Conservation (phyloP, 2,888 invertebrate genomes). For the Ophioninae sp. region DNA sequence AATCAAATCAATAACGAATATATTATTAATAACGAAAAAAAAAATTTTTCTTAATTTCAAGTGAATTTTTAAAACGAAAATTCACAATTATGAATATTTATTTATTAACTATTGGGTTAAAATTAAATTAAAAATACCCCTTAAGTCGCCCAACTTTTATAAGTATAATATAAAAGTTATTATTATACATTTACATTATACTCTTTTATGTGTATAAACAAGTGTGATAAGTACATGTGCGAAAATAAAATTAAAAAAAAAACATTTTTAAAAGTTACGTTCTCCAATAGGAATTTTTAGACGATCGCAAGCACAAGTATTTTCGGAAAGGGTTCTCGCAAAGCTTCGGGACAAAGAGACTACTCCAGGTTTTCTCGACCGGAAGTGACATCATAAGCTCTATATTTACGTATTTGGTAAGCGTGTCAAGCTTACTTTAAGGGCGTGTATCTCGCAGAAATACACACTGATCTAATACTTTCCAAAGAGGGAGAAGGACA, state of each 20-base stretch:
- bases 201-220: no score
- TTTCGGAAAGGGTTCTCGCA: neutral
- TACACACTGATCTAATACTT: neutral
- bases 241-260: no score
- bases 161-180: no score
- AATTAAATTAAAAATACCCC: no score
- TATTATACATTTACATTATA: no score
- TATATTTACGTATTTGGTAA: neutral
- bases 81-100: no score
- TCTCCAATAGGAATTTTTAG: neutral
- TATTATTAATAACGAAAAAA: neutral
- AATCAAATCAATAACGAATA: no score
- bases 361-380: neutral
- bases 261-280: neutral
- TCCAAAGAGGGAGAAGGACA: neutral
- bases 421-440: neutral
- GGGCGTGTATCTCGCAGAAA: neutral
- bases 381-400: neutral
- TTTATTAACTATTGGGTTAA: no score
- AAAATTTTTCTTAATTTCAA: neutral
- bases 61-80: no score
- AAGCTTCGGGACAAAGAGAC: neutral
- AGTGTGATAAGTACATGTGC: no score
- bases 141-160: no score
- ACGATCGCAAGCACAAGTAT: neutral